A percentile compares a stretch with the other conserved stretches of the same genome.
phyloP scores from a whole-genome alignment of 2,888 invertebrate genomes.

The Phasia obesa region DNA sequence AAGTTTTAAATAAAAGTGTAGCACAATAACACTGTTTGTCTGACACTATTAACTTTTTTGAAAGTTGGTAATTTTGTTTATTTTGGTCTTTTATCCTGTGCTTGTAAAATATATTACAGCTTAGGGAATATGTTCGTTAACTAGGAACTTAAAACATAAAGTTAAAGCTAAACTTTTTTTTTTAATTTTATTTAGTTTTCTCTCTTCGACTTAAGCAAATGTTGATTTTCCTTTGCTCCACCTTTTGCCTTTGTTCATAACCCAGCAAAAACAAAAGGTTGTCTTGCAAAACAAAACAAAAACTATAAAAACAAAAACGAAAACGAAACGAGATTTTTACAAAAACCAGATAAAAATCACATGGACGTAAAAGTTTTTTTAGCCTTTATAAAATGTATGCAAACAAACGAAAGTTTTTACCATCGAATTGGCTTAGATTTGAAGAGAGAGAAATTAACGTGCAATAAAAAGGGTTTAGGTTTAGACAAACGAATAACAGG shows the following conservation, averaged over 20 bases:
- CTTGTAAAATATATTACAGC: slow-evolving; percentile 64
- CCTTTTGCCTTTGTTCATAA: slow-evolving; percentile 21
- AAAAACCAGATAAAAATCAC: slow-evolving; percentile 37
- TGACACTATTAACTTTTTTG: background rate
- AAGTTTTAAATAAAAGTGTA: background rate
- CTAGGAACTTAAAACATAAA: slow-evolving; percentile 33
- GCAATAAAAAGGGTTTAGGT: slow-evolving; percentile 65
- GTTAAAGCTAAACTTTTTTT: slow-evolving; percentile 56
- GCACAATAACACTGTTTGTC: background rate
- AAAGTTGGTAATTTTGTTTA: slow-evolving; percentile 19
- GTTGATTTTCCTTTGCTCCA: slow-evolving; percentile 31
- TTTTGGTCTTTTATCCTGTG: slow-evolving; percentile 48
- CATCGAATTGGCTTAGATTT: slow-evolving; percentile 68
- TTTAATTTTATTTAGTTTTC: slow-evolving; percentile 36
- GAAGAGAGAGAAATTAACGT: slow-evolving; percentile 69
- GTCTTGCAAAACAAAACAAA: slow-evolving; percentile 14
- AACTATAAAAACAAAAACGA: background rate
- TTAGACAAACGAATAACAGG: slow-evolving; percentile 51
- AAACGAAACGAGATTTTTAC: slow-evolving; percentile 29
- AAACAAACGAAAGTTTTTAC: slow-evolving; percentile 65
- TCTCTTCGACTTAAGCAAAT: slow-evolving; percentile 43
- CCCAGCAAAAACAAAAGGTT: slow-evolving; percentile 60
- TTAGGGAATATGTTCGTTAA: slow-evolving; percentile 59
- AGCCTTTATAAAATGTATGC: slow-evolving; percentile 46
- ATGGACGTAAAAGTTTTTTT: slow-evolving; percentile 37